phyloP scores from a whole-genome alignment of 2,113 vertebrate genomes.

The Cyrtonyx montezumae region DNA sequence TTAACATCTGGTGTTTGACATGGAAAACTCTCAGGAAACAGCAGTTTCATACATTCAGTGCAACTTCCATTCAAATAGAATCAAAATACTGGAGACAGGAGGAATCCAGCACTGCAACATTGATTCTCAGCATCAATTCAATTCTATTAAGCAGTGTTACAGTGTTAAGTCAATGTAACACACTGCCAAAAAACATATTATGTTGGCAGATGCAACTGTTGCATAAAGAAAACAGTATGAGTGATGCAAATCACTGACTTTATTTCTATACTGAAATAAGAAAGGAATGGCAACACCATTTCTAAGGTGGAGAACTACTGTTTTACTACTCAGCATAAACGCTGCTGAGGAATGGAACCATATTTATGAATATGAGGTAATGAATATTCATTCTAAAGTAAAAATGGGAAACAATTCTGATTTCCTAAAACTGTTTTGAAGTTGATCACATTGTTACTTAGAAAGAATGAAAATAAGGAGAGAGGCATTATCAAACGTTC shows the following conservation, averaged over 20 bases:
- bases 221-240: background rate
- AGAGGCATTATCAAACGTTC: background rate
- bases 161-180: background rate
- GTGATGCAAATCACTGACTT: background rate
- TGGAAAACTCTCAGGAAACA: slow-evolving; percentile 75
- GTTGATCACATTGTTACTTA: background rate
- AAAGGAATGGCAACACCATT: background rate
- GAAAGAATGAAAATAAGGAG: background rate
- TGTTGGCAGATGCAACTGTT: background rate
- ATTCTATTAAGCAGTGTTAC: background rate
- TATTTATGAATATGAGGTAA: rapidly evolving
- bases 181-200: background rate
- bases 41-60: slow-evolving; percentile 60
- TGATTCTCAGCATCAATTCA: background rate
- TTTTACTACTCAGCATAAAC: background rate
- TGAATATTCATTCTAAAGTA: background rate
- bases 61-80: slow-evolving; percentile 69
- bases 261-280: background rate
- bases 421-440: background rate
- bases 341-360: background rate
- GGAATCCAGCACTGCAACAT: background rate
- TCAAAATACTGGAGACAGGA: slow-evolving; percentile 43
- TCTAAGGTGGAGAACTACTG: background rate
- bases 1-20: slow-evolving; percentile 67
- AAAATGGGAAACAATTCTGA: background rate